phyloP scores from a whole-genome alignment of 1,140 invertebrate species.

The Spodoptera litura region DNA sequence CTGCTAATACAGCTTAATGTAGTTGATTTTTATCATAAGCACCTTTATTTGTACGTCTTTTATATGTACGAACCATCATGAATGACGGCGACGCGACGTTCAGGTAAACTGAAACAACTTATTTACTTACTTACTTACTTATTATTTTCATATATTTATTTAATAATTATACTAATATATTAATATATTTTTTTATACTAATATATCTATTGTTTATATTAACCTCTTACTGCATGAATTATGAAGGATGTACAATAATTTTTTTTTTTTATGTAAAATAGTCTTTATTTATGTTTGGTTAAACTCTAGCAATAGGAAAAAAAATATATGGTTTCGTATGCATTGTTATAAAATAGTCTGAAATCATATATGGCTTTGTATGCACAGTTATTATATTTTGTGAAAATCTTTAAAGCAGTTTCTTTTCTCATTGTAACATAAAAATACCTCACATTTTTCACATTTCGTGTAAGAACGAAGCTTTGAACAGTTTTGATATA shows the following conservation, averaged over 20 bases:
- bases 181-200: too few species aligned
- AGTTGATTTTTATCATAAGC: too few species aligned
- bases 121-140: too few species aligned
- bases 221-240: too few species aligned
- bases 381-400: constrained; percentile 10
- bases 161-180: too few species aligned
- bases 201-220: too few species aligned
- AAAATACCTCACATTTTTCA: constrained; percentile 40
- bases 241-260: constrained; percentile 4
- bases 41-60: too few species aligned
- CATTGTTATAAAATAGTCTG: not conserved
- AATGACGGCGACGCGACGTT: too few species aligned
- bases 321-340: constrained; percentile 21
- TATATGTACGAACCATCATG: too few species aligned
- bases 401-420: constrained; percentile 53
- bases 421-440: constrained; percentile 51
- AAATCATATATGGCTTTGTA: constrained; percentile 20
- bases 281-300: constrained; percentile 7
- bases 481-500: constrained; percentile 41
- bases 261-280: constrained; percentile 6
- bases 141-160: too few species aligned
- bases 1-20: too few species aligned
- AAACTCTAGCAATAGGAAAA: not conserved
- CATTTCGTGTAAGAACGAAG: constrained; percentile 48
- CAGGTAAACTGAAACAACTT: too few species aligned